phyloP scores from a whole-genome alignment of 2,113 vertebrate species.

The Eonycteris spelaea region DNA sequence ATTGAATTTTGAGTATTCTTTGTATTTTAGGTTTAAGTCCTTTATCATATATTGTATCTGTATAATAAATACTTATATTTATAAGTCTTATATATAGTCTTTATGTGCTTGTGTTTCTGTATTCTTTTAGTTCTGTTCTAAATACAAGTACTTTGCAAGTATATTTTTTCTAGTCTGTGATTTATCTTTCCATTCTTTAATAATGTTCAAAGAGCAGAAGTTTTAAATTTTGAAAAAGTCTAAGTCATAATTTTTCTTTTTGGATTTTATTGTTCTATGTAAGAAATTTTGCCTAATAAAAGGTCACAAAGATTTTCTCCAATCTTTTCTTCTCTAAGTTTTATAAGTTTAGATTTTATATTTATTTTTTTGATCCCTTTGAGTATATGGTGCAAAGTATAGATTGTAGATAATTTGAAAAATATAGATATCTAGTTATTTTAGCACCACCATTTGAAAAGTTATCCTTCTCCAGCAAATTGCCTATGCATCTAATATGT shows the following conservation, averaged over 20 bases:
- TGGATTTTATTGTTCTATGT: neutral
- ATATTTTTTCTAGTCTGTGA: neutral
- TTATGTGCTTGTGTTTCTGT: neutral
- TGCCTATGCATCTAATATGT: neutral
- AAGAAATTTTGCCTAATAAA: neutral
- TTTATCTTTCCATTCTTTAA: conserved; percentile 18
- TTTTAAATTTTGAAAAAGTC: conserved; percentile 7
- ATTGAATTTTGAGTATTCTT: neutral
- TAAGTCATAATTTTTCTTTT: neutral
- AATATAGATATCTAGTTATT: neutral
- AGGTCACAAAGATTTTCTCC: neutral
- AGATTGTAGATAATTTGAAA: neutral
- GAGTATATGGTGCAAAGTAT: neutral
- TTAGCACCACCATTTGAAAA: neutral
- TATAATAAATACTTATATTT: neutral
- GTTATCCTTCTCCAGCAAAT: neutral
- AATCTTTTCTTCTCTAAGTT: neutral
- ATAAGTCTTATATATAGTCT: neutral
- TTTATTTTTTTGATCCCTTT: neutral
- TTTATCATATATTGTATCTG: neutral
- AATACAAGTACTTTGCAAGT: neutral
- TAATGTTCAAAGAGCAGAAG: neutral
- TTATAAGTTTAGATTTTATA: neutral
- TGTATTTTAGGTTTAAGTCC: neutral
- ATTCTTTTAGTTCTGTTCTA: neutral